Conservation (phyloP, 2,888 invertebrate species). For the Drosophila maculinotata region DNA sequence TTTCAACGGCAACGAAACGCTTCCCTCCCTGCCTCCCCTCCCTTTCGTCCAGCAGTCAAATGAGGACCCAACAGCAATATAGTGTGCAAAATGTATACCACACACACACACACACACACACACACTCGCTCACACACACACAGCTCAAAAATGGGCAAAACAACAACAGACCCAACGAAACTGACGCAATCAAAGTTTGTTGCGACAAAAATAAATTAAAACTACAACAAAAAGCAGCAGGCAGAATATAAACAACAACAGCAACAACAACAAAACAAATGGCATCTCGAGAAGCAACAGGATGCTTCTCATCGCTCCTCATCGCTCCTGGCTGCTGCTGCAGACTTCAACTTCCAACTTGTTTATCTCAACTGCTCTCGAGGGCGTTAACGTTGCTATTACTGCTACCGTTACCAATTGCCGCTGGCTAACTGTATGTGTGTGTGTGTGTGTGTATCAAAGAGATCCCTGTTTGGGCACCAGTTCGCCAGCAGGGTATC, state of each 20-base stretch:
- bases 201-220: slow-evolving; percentile 52
- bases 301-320: background rate
- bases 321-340: background rate
- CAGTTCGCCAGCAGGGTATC: background rate
- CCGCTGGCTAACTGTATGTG: background rate
- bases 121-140: background rate
- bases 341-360: background rate
- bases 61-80: slow-evolving; percentile 16
- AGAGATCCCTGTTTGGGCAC: background rate
- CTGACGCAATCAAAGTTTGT: slow-evolving; percentile 64
- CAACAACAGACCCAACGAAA: slow-evolving; percentile 3
- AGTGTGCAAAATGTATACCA: background rate
- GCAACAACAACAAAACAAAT: background rate
- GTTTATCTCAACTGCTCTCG: slow-evolving; percentile 9
- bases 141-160: background rate
- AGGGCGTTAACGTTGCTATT: background rate
- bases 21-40: background rate
- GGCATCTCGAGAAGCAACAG: background rate
- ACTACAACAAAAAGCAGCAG: slow-evolving; percentile 25
- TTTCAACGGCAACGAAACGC: slow-evolving; percentile 8
- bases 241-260: background rate
- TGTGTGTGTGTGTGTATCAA: no score
- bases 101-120: slow-evolving; percentile 1
- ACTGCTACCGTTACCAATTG: slow-evolving; percentile 5
- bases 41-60: slow-evolving; percentile 18